These are phyloP conservation scores for Xestia ashworthii DNA, from an alignment of 2,888 invertebrate genomes.

Conservation along the genomic window DNA sequence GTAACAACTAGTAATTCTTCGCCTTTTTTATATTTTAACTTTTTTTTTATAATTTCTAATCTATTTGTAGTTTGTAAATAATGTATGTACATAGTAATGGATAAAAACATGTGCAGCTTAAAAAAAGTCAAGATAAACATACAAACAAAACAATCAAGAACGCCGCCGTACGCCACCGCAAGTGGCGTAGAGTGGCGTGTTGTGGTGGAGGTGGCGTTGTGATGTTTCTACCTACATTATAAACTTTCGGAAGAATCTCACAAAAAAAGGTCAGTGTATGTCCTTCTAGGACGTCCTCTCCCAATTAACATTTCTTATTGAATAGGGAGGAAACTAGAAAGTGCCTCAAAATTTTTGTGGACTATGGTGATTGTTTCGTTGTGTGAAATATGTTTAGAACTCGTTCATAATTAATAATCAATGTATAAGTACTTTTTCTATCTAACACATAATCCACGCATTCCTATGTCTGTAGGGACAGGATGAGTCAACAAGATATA, in stretches of 20 bases:
- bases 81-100: neutral
- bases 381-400: too few relatives aligned
- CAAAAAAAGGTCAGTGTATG: too few relatives aligned
- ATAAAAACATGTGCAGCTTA: neutral
- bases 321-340: conserved; percentile 1
- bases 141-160: too few relatives aligned
- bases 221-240: too few relatives aligned
- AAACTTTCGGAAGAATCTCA: too few relatives aligned
- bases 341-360: neutral
- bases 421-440: neutral
- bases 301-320: conserved; percentile 33
- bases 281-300: too few relatives aligned
- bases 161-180: too few relatives aligned
- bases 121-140: neutral
- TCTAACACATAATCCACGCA: neutral
- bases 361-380: neutral
- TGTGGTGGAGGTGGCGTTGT: too few relatives aligned
- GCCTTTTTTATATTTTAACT: neutral
- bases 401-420: neutral
- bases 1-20: neutral
- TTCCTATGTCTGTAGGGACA: neutral
- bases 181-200: too few relatives aligned
- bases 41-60: neutral
- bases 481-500: neutral
- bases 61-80: neutral